Evolutionary conservation across 2,113 vertebrate genomes (phyloP), one percentile per base, ranked within the genome.

Genomic region (Anhinga rufa): DNA sequence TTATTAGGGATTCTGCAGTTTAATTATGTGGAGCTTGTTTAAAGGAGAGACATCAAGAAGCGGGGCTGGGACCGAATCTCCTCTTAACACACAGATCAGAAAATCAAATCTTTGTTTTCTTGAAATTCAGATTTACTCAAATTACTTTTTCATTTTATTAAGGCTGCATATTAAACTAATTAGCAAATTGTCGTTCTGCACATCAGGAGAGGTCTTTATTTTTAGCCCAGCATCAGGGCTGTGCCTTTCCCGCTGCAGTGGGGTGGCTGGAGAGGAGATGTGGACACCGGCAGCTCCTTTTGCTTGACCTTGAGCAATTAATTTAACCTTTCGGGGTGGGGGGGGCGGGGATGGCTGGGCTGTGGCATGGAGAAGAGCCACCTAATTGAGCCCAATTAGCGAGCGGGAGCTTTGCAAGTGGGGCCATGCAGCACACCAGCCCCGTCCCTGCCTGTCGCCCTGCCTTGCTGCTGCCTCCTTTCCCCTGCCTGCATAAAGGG

Each of bases 51-150:
- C 97, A 86, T 93, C 86, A 95, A 92, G 94, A 83, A 88, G 49
- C 1, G 0, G 90, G 95, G 92, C 85, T 95, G 97, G 97, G 96
- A 91, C 90, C 7, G 66, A 74, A 78, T 85, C 77, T 88, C 54
- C 81, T 97, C 96, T 92, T 96, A 54, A 90, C 97, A 97, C 96
- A 96, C 93, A 93, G 96, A 94, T 91, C 77, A 82, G 91, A 93
- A 96, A 97, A 93, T 95, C 95, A 96, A 97, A 97, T 97, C 97
- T 96, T 97, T 98, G 96, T 98, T 97, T 98, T 96, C 93, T 92
- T 91, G 91, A 97, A 98, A 97, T 96, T 97, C 82, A 81, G 96
- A 97, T 97, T 95, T 96, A 90, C 95, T 97, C 91, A 83, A 96
- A 96, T 94, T 70, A 81, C 97, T 94, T 96, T 93, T 81, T 90